Base-by-base conservation (phyloP, 1,140 invertebrate genomes). In the Cyclina sinensis region DNA sequence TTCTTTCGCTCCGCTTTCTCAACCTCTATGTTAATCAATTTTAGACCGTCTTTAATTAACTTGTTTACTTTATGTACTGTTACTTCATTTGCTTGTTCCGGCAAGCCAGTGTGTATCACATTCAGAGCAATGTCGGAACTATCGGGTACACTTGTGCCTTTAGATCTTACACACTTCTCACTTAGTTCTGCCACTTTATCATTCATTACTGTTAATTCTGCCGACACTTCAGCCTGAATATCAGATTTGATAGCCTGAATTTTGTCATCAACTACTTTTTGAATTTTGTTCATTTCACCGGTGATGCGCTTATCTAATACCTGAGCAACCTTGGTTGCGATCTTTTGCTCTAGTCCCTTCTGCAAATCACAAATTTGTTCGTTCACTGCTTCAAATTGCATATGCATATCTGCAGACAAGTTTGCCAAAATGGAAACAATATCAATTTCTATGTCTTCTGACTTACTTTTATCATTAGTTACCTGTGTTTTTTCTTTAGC, bases 321-420 rank as follows among this genome's bases (percentile, higher is more conserved):
- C 30, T 78, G n/a, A 16, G 39, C 12, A 78, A 78, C 74, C 24
- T 78, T 78, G 48, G n/a, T 37, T 4, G 43, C 43, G 74, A 78
- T 78, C 24, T 46, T 78, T 24, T 78, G 5, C 35, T 78, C 74
- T 14, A 78, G 16, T 4, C 39, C 46, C 14, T 7, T 51, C 24
- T 78, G 37, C 16, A 78, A 12, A 46, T 78, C 48, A 7, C 37
- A 7, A 30, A 78, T 35, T 32, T 24, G 16, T 32, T 78, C 74
- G 37, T 35, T 46, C 4, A 78, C 9, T 4, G 74, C 43, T 12
- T 24, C 3, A 24, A 48, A 51, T 21, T 46, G 46, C 74, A 78
- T 78, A 27, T 78, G 74, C 74, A 78, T 78, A 48, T 78, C 74
- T 11, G 74, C n/a, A n/a, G n/a, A 48, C 46, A 48, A 48, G 18